Conservation (phyloP, 1,140 invertebrate species). For the Drosophila biarmipes region DNA sequence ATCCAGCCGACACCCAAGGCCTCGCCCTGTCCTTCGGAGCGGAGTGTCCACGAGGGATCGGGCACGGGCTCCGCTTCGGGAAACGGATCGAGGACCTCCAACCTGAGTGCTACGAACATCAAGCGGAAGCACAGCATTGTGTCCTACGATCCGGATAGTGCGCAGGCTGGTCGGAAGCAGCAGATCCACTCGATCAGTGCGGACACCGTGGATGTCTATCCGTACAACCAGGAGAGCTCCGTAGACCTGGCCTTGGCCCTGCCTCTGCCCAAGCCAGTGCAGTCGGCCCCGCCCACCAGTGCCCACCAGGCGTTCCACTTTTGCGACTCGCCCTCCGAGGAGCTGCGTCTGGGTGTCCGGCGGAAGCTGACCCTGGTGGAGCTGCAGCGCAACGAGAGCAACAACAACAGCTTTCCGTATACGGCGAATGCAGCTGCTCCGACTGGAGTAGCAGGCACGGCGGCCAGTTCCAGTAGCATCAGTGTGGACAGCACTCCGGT, state of each 20-base stretch:
- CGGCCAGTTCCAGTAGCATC: constrained; percentile 71
- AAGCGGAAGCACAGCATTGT: constrained; percentile 82
- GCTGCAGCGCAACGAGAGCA: constrained; percentile 68
- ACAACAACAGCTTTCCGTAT: constrained; percentile 71
- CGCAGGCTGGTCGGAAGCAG: constrained; percentile 75
- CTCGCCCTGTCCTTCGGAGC: constrained; percentile 92
- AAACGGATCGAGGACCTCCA: constrained; percentile 4
- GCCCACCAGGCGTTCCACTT: constrained; percentile 63
- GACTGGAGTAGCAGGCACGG: constrained; percentile 29
- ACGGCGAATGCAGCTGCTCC: constrained; percentile 60
- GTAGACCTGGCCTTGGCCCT: constrained; percentile 44
- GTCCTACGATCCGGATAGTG: constrained; percentile 81
- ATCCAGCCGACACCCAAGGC: constrained; percentile 91
- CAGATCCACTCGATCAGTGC: constrained; percentile 83
- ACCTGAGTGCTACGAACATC: constrained; percentile 55
- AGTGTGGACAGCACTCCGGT: constrained; percentile 78
- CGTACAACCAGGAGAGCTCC: constrained; percentile 66
- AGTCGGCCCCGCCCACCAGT: constrained; percentile 59
- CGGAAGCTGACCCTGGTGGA: constrained; percentile 76
- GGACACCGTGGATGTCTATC: constrained; percentile 80
- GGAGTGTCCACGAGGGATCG: constrained; percentile 67
- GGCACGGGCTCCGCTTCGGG: background rate
- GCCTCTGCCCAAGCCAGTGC: constrained; percentile 57
- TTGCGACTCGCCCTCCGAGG: constrained; percentile 73
- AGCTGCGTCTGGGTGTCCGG: constrained; percentile 70